A percentile compares a stretch with the other conserved stretches of the same genome.
phyloP scores from a whole-genome alignment of 2,113 vertebrate genomes.

The Percopsis transmontana region DNA sequence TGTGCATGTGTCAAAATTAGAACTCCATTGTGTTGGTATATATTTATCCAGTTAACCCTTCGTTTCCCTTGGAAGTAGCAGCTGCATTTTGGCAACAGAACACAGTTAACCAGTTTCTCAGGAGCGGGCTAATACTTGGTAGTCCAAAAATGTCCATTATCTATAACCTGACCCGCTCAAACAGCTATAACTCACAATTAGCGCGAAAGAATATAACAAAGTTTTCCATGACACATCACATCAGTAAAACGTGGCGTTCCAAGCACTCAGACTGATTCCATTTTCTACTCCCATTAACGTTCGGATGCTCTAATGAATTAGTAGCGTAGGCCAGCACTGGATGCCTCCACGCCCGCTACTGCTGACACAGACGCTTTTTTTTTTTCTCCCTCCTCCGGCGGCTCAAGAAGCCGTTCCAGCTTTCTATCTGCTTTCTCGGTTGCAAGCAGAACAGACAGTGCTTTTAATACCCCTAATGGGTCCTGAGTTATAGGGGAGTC shows the following conservation, averaged over 20 bases:
- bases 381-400: background rate
- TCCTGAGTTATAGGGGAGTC: slow-evolving; percentile 48
- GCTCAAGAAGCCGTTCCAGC: slow-evolving; percentile 57
- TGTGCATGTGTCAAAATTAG: too few relatives aligned
- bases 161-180: too few relatives aligned
- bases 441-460: slow-evolving; percentile 51
- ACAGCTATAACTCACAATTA: too few relatives aligned
- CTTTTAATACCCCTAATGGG: slow-evolving; percentile 65
- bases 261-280: background rate
- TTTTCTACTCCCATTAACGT: slow-evolving; percentile 6
- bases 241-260: slow-evolving; percentile 21
- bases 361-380: slow-evolving; percentile 46
- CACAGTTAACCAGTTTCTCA: too few relatives aligned
- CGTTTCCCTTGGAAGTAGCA: too few relatives aligned
- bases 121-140: too few relatives aligned
- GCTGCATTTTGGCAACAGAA: too few relatives aligned
- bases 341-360: slow-evolving; percentile 31
- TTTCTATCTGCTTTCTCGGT: slow-evolving; percentile 41
- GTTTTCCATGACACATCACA: background rate
- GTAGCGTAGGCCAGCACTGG: background rate
- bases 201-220: too few relatives aligned
- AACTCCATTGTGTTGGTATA: too few relatives aligned
- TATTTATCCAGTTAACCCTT: too few relatives aligned
- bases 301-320: slow-evolving; percentile 8
- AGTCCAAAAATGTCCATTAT: too few relatives aligned